phyloP scores from a whole-genome alignment of 1,140 invertebrate genomes.

The Chironomus striatipennis region DNA sequence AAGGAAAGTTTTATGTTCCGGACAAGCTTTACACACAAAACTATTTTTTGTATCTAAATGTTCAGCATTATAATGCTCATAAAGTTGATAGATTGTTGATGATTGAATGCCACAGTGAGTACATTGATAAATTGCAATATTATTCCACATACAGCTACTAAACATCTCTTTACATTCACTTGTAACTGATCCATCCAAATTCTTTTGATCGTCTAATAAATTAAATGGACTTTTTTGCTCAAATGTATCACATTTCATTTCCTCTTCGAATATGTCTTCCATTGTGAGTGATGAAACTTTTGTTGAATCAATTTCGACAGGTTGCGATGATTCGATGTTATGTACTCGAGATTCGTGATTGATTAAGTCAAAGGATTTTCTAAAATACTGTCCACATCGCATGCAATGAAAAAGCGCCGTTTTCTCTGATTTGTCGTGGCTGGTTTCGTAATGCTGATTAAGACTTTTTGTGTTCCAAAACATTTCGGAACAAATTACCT shows the following conservation, averaged over 20 bases:
- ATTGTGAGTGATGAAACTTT: neutral
- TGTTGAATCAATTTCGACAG: neutral
- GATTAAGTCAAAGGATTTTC: neutral
- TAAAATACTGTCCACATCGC: neutral
- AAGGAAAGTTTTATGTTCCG: neutral
- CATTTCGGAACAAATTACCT: conserved; percentile 12
- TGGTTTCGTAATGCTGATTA: neutral
- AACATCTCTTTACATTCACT: neutral
- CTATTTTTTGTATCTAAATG: neutral
- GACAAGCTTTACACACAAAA: neutral
- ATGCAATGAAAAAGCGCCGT: neutral
- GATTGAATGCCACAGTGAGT: neutral
- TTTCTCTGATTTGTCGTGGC: neutral
- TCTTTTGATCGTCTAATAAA: neutral
- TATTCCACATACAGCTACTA: neutral
- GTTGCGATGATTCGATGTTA: neutral
- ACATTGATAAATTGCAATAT: neutral
- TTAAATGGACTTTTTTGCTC: neutral
- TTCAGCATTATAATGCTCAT: neutral
- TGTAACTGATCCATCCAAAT: neutral
- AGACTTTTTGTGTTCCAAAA: neutral
- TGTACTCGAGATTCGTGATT: neutral
- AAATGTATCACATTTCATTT: neutral
- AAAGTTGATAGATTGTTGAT: neutral
- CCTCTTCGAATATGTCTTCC: neutral